phyloP scores from a whole-genome alignment of 64 coral and sea anemone genomes.

The Montipora efflorescens region DNA sequence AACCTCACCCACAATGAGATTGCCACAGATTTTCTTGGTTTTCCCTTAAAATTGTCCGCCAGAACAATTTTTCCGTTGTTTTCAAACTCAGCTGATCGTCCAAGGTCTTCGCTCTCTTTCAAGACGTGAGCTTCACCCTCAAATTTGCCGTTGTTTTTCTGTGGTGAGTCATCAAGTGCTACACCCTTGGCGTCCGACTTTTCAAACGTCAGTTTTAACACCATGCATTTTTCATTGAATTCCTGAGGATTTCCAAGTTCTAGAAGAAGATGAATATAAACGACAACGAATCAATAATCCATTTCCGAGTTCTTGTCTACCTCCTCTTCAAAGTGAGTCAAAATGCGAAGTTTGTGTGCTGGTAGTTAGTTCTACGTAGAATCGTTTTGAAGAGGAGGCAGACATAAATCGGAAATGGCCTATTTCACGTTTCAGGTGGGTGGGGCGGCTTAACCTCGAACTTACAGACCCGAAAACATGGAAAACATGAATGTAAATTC shows the following conservation, averaged over 20 bases:
- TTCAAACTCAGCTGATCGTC: slow-evolving; percentile 71
- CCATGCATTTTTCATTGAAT: slow-evolving; percentile 75
- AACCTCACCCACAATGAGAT: slow-evolving; percentile 88
- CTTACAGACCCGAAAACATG: no score
- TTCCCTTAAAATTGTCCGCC: slow-evolving; percentile 75
- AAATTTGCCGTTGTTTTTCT: slow-evolving; percentile 77
- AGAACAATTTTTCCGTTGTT: slow-evolving; percentile 75
- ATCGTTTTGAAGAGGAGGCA: no score
- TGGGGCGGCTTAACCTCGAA: no score
- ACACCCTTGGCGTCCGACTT: slow-evolving; percentile 33
- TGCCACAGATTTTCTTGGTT: slow-evolving; percentile 81
- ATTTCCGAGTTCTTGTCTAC: neutral
- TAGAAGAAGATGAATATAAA: neutral
- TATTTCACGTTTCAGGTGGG: no score
- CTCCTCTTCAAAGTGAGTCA: no score
- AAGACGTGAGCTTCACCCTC: slow-evolving; percentile 68
- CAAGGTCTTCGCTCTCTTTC: slow-evolving; percentile 57
- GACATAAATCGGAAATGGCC: no score
- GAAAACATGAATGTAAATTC: no score
- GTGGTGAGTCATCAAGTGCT: slow-evolving; percentile 72
- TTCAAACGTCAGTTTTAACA: slow-evolving; percentile 87
- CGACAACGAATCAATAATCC: neutral
- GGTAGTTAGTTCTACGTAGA: no score
- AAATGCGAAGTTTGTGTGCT: no score
- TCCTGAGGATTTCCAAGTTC: slow-evolving; percentile 76